Base-by-base conservation (phyloP, 2,888 invertebrate species). In the Rugalucina vietnamica region DNA sequence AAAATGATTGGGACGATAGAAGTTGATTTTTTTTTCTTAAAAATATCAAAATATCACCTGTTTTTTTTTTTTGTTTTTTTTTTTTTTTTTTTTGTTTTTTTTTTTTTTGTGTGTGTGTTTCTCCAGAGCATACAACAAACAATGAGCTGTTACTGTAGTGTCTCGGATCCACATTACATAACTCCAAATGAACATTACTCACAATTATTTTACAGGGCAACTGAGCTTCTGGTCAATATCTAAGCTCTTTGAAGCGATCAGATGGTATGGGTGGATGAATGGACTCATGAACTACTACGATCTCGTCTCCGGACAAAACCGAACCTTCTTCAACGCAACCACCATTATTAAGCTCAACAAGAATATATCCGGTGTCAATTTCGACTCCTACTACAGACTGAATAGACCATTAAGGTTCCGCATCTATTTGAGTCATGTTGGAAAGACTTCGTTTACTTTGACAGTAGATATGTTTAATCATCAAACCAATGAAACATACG, bases 221-320 rank as follows among this genome's bases (percentile, higher is more conserved):
- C 24, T 81, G n/a, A 78, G 72, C 3, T 60, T 84, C 21, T 87
- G 87, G 87, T 71, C 84, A 5, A 60, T 84, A 24, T 73, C 78
- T 32, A 87, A 87, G 57, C 36, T 81, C n/a, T 49, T 74, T 71
- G 87, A 87, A 36, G 36, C 78, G 18, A n/a, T 74, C 3, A 29
- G 87, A 49, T 84, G 87, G 87, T 71, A 84, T 27, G 80, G 80
- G 0, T 37, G 82, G 54, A 80, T 65, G 50, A 72, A 80, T 36
- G 87, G 87, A 27, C 37, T 84, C 5, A 12, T 29, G 24, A 69
- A 71, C 39, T 80, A 75, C 49, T 76, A 74, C 1, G 80, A 80
- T 18, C 34, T 84, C 18, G 69, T 69, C 24, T 74, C 74, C 60
- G 74, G 78, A 24, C 69, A 43, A 43, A 73, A 81, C 21, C 76